A percentile compares a stretch with the other conserved stretches of the same genome.
These are phyloP conservation scores for Ceratina calcarata DNA, from an alignment of 1,140 invertebrate species.

Conservation along the genomic window DNA sequence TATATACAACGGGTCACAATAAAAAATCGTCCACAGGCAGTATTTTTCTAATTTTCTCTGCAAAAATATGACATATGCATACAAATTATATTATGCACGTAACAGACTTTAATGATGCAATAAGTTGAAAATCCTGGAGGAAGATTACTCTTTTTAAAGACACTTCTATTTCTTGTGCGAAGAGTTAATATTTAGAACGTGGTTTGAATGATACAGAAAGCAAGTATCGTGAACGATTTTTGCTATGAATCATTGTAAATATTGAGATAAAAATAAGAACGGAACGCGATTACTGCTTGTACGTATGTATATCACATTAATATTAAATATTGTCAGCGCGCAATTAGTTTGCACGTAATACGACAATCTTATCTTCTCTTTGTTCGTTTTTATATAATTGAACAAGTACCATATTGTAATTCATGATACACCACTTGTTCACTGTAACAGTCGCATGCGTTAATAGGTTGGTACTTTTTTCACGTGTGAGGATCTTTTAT, in stretches of 20 bases:
- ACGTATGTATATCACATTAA: slow-evolving; percentile 47
- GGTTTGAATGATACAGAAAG: too few species aligned
- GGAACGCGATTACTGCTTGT: not conserved
- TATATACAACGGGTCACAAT: not conserved
- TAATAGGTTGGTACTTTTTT: slow-evolving; percentile 26
- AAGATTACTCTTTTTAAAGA: too few species aligned
- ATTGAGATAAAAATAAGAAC: slow-evolving; percentile 5
- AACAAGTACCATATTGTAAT: slow-evolving; percentile 56
- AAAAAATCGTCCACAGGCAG: not conserved
- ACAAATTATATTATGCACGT: too few species aligned
- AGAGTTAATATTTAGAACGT: too few species aligned
- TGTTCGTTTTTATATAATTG: slow-evolving; percentile 62
- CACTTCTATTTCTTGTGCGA: too few species aligned
- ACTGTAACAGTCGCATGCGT: slow-evolving; percentile 22
- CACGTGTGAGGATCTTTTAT: slow-evolving; percentile 41
- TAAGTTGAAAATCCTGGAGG: too few species aligned
- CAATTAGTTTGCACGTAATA: slow-evolving; percentile 71
- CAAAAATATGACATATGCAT: too few species aligned
- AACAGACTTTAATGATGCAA: too few species aligned
- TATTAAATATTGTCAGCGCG: slow-evolving; percentile 68
- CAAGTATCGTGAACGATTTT: too few species aligned
- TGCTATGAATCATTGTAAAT: not conserved
- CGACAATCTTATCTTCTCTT: slow-evolving; percentile 72
- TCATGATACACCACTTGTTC: slow-evolving; percentile 25
- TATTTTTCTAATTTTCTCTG: not conserved